These are phyloP conservation scores for Dynastes hyllus DNA, from an alignment of 2,888 invertebrate genomes.

Conservation along the genomic window DNA sequence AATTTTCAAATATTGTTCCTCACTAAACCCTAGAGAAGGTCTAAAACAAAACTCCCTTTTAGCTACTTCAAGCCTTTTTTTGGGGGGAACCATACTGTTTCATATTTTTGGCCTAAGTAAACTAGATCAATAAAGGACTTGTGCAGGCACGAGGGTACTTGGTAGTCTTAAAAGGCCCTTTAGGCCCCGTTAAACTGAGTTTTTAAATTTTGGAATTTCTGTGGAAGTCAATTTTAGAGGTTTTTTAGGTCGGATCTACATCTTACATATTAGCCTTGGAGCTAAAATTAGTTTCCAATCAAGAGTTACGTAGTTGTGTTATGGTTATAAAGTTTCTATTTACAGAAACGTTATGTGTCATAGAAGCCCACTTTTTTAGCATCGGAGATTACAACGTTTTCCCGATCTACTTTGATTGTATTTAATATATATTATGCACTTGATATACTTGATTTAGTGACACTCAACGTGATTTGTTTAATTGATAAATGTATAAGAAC, in stretches of 20 bases:
- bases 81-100: not conserved
- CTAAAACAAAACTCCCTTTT: too few species aligned
- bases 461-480: too few species aligned
- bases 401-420: too few species aligned
- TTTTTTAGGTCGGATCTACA: conserved; percentile 1
- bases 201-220: not conserved
- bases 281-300: conserved; percentile 1
- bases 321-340: not conserved
- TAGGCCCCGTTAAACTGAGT: not conserved
- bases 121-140: conserved; percentile 1
- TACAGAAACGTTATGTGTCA: too few species aligned
- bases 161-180: conserved; percentile 3
- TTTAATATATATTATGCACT: too few species aligned
- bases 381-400: too few species aligned
- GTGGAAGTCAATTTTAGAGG: not conserved
- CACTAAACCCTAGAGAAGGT: too few species aligned
- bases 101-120: not conserved
- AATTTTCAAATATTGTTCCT: too few species aligned
- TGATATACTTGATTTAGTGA: too few species aligned
- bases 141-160: not conserved
- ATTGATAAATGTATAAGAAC: too few species aligned
- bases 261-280: not conserved
- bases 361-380: too few species aligned
- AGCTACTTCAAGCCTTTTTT: not conserved
- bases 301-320: not conserved